These are phyloP conservation scores for Mungos mungo DNA, from an alignment of 2,113 vertebrate species.

Conservation along the genomic window DNA sequence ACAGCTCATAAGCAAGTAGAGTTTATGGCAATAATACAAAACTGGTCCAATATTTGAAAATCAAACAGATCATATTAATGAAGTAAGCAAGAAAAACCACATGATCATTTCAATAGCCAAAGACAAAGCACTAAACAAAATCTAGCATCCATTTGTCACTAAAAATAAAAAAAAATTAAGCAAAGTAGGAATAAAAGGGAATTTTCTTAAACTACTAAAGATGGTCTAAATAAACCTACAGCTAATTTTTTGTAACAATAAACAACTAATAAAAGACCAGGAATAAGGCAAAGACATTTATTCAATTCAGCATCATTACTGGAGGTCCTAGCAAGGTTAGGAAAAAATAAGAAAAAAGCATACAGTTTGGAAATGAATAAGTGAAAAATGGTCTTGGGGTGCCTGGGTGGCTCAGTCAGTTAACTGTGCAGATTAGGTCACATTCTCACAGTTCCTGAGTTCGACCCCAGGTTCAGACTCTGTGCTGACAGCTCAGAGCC, in stretches of 20 bases:
- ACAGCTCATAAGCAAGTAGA: not conserved
- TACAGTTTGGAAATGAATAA: not conserved
- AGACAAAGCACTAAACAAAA: not conserved
- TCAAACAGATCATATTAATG: not conserved
- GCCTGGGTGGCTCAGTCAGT: too few species aligned
- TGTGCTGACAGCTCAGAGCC: too few species aligned
- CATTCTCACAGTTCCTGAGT: too few species aligned
- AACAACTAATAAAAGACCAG: not conserved
- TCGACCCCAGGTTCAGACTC: too few species aligned
- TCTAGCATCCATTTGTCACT: not conserved
- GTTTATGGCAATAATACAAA: not conserved
- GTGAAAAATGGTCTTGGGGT: not conserved
- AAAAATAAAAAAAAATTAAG: not conserved
- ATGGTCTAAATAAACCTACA: not conserved
- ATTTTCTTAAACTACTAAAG: not conserved
- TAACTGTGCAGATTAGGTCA: too few species aligned
- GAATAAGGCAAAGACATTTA: not conserved
- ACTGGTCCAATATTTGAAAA: not conserved
- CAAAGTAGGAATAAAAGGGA: not conserved
- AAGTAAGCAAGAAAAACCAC: not conserved
- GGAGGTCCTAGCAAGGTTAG: not conserved
- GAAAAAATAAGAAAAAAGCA: conserved; percentile 18
- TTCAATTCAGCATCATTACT: not conserved
- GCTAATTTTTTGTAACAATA: not conserved
- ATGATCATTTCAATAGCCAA: not conserved